phyloP scores from a whole-genome alignment of 2,113 vertebrate genomes.

The Notiomystis cincta region DNA sequence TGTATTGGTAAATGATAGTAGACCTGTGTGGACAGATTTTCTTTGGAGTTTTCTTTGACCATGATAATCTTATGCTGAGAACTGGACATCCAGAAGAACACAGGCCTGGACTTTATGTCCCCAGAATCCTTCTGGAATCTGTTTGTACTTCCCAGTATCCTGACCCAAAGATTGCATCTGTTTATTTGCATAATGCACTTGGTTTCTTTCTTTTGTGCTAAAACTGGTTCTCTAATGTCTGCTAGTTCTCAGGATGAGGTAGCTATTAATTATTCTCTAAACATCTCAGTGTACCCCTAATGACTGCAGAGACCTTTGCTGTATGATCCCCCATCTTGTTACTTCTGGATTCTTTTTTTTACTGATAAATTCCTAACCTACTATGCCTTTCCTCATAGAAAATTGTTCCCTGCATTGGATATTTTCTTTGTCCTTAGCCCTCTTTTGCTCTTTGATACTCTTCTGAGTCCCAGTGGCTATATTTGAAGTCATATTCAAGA shows the following conservation, averaged over 20 bases:
- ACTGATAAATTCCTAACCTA: neutral
- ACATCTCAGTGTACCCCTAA: too few species aligned
- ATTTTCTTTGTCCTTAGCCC: neutral
- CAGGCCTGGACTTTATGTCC: rapidly evolving
- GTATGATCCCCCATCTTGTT: neutral
- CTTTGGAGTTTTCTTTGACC: neutral
- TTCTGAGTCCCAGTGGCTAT: neutral
- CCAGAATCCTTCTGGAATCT: neutral
- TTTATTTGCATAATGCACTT: neutral
- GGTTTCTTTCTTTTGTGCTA: neutral
- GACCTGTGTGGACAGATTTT: neutral
- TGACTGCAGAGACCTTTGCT: neutral
- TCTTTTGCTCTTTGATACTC: rapidly evolving
- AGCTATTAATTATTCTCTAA: neutral
- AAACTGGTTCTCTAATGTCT: neutral
- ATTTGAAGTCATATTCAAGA: neutral
- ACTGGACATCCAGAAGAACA: neutral
- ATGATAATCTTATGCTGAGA: neutral
- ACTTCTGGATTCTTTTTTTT: neutral
- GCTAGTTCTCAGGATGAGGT: neutral
- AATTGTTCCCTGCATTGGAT: neutral
- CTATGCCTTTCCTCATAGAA: neutral
- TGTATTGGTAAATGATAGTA: neutral
- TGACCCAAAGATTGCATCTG: neutral
- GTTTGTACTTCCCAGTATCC: neutral